These are phyloP conservation scores for Podargus strigoides DNA, from an alignment of 2,797 vertebrate species.

Conservation along the genomic window DNA sequence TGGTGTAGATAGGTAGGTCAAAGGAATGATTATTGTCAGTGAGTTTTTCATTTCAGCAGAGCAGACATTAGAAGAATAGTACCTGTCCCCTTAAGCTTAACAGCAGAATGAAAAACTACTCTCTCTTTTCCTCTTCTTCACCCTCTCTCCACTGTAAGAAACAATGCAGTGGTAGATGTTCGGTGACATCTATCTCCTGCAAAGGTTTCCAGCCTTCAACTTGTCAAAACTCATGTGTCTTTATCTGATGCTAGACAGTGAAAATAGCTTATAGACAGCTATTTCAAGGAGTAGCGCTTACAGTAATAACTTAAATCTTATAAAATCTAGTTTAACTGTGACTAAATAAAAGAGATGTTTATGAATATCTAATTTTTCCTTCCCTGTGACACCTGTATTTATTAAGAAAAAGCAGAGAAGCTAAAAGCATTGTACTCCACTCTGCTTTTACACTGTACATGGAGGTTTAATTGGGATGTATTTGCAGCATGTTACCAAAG, in stretches of 20 bases:
- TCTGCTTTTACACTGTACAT: not conserved
- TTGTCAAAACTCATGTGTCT: slow-evolving; percentile 10
- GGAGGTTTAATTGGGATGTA: not conserved
- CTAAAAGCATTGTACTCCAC: not conserved
- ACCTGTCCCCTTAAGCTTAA: slow-evolving; percentile 47
- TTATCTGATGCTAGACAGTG: not conserved
- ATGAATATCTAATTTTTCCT: not conserved
- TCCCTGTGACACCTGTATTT: not conserved
- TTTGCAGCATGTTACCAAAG: not conserved
- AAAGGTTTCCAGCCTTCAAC: slow-evolving; percentile 9
- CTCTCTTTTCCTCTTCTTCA: not conserved
- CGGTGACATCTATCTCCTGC: not conserved
- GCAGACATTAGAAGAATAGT: slow-evolving; percentile 36
- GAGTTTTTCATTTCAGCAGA: slow-evolving; percentile 44
- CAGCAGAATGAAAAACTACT: slow-evolving; percentile 40
- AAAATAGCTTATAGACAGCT: not conserved
- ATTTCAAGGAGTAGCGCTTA: not conserved
- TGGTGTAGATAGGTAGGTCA: not conserved
- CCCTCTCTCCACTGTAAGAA: not conserved
- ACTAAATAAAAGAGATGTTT: slow-evolving; percentile 16
- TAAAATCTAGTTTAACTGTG: not conserved
- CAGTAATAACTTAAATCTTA: not conserved
- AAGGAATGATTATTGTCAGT: not conserved
- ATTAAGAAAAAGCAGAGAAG: not conserved
- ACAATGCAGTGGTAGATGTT: not conserved